A percentile compares a stretch with the other conserved stretches of the same genome.
Conservation (phyloP, 1,140 invertebrate genomes). For the Scaptodrosophila lebanonensis region DNA sequence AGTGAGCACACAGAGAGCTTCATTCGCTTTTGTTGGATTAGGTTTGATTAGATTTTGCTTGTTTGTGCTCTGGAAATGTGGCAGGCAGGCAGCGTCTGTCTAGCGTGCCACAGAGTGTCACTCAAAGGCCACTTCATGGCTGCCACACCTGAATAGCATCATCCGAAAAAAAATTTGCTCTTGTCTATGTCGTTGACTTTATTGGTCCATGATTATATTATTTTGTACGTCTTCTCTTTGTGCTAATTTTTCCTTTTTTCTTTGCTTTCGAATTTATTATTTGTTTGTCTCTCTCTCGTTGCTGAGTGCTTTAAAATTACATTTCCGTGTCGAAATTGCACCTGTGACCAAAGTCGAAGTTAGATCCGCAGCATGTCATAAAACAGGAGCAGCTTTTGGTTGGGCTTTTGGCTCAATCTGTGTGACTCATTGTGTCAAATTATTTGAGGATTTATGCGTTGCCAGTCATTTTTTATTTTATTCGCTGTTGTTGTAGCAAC, state of each 20-base stretch:
- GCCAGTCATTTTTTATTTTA: constrained; percentile 61
- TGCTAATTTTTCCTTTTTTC: constrained; percentile 46
- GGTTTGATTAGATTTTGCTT: constrained; percentile 74
- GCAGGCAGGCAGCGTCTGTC: constrained; percentile 25
- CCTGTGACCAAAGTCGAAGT: constrained; percentile 39
- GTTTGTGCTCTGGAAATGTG: constrained; percentile 31
- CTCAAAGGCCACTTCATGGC: constrained; percentile 28
- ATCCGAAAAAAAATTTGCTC: no score
- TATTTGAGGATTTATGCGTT: constrained; percentile 73
- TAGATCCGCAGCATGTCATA: constrained; percentile 27
- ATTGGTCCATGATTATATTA: constrained; percentile 65
- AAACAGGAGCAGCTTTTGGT: constrained; percentile 36
- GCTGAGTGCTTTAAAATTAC: constrained; percentile 68
- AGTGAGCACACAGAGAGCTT: no score
- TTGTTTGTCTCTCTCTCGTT: constrained; percentile 1
- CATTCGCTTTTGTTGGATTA: constrained; percentile 74
- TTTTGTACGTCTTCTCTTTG: constrained; percentile 23
- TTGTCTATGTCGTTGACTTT: constrained; percentile 28
- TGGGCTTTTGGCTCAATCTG: constrained; percentile 46
- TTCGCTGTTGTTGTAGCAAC: background rate
- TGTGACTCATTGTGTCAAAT: constrained; percentile 74
- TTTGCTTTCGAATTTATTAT: constrained; percentile 11
- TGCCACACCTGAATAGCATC: constrained; percentile 19
- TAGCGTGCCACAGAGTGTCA: constrained; percentile 45
- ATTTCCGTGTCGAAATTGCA: constrained; percentile 71